phyloP scores from a whole-genome alignment of 2,888 invertebrate genomes.

The Dryadula phaetusa region DNA sequence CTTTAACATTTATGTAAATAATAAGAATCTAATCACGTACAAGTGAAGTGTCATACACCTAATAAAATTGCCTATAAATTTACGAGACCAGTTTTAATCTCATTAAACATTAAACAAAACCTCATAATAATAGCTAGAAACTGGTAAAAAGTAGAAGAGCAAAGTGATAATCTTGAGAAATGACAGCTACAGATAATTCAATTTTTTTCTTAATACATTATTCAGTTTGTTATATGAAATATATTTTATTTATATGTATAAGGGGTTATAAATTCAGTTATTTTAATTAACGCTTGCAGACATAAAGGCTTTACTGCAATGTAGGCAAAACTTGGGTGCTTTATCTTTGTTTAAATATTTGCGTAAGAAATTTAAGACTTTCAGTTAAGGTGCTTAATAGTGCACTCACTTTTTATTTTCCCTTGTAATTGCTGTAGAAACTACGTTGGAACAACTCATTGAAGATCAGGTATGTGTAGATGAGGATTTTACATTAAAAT shows the following conservation, averaged over 20 bases:
- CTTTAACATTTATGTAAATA: constrained; percentile 62
- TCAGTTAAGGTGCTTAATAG: constrained; percentile 41
- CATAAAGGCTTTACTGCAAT: constrained; percentile 16
- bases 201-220: constrained; percentile 4
- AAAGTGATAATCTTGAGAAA: background rate
- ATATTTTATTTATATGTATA: background rate
- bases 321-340: constrained; percentile 25
- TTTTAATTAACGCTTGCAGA: constrained; percentile 28
- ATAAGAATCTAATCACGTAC: background rate
- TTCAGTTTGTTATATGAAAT: constrained; percentile 5
- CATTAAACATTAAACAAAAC: background rate
- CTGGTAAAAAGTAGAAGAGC: background rate
- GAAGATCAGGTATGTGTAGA: constrained; percentile 51
- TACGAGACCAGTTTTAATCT: background rate
- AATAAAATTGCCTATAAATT: constrained; percentile 6
- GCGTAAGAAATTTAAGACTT: constrained; percentile 39
- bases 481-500: constrained; percentile 56
- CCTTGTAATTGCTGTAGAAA: constrained; percentile 45
- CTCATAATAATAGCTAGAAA: background rate
- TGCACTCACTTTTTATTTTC: constrained; percentile 44
- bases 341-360: constrained; percentile 43
- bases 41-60: background rate
- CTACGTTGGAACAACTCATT: constrained; percentile 40
- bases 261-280: constrained; percentile 26
- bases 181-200: background rate